Evolutionary conservation across 2,888 invertebrate genomes (phyloP), one percentile per base, ranked within the genome.

Genomic region (Diabrotica balteata): DNA sequence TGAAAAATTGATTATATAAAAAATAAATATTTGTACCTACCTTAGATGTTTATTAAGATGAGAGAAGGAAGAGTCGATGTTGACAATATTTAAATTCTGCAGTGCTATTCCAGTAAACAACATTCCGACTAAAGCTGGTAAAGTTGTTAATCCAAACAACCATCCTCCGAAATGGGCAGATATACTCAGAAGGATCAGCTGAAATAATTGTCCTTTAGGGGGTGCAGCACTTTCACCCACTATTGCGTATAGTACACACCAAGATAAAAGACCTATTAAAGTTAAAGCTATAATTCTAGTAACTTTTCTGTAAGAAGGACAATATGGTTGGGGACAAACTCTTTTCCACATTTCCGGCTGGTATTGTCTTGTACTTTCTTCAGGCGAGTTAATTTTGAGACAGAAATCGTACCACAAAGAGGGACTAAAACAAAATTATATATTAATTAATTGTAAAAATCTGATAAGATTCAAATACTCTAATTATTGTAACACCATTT

Each of bases 91-190:
- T 45, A 91, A 83, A 80, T 95, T 95, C 84, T 91, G 90, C 76
- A 91, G 88, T 46, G 93, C 77, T 61, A 95, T 88, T 75, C 95
- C 96, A 53, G 93, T 91, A 74, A 94, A 83, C 42, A 96, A 88
- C 94, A 96, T 95, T 62, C 95, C 96, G 74, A 95, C 92, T 11
- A 96, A 88, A 0, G 93, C 90, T 1, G 96, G 96, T 67, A 96
- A 85, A 8, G 92, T 93, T 22, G 93, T 90, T 72, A 94, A 85
- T 71, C 91, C 89, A 83, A 94, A 88, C 32, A 94, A 80, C 90
- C 92, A 94, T 63, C 95, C 95, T 9, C 93, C 94, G 77, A 94
- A 90, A 83, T 95, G 90, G 0, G 94, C 91, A 7, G 89, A 89
- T 72, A 95, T 88, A 57, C 91, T 89, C 4, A 95, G 86, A 1